A percentile compares a stretch with the other conserved stretches of the same genome.
These are phyloP conservation scores for Eremobia ochroleuca DNA, from an alignment of 2,888 invertebrate species.

Conservation along the genomic window DNA sequence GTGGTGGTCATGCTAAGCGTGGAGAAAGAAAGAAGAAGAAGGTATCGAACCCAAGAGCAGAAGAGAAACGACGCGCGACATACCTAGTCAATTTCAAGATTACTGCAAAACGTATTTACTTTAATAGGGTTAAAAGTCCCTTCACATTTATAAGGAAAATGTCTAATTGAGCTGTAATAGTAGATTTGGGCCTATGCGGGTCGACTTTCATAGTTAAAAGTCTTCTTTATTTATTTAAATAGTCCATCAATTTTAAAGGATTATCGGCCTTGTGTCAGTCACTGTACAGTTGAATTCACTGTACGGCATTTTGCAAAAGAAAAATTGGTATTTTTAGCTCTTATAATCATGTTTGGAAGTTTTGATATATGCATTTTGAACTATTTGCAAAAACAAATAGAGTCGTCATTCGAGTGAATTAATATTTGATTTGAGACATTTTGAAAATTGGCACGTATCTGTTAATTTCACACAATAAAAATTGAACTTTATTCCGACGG, in stretches of 20 bases:
- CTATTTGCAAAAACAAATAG: accelerated
- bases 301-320: neutral
- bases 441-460: neutral
- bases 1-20: too few relatives aligned
- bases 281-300: accelerated
- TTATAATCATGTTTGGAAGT: slow-evolving; percentile 22
- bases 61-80: too few relatives aligned
- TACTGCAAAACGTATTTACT: slow-evolving; percentile 8
- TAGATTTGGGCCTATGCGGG: slow-evolving; percentile 14
- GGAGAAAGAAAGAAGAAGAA: too few relatives aligned
- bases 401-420: slow-evolving; percentile 1
- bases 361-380: neutral
- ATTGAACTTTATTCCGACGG: neutral
- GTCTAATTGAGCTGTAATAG: slow-evolving; percentile 6
- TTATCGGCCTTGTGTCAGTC: neutral
- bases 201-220: neutral
- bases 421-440: slow-evolving; percentile 14
- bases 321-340: slow-evolving; percentile 38
- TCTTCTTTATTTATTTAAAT: too few relatives aligned
- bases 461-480: neutral
- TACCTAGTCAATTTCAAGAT: neutral
- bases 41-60: too few relatives aligned
- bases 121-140: slow-evolving; percentile 14
- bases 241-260: neutral
- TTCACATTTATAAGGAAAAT: slow-evolving; percentile 22